A percentile compares a stretch with the other conserved stretches of the same genome.
Evolutionary conservation across 2,888 invertebrate species (phyloP).

Genomic region (Eristalis pertinax): DNA sequence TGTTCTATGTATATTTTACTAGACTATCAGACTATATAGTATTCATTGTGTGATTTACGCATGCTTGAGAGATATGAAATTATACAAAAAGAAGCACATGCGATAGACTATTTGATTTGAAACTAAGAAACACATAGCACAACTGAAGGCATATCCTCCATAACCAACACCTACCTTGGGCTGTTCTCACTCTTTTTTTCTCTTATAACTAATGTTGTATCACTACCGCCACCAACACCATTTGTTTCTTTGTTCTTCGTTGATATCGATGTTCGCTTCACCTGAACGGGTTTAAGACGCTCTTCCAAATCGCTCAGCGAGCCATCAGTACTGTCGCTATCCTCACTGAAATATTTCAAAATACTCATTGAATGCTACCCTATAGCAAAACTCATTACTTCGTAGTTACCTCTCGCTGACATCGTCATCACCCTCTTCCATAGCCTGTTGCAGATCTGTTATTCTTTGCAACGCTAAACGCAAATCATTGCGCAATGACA

Average conservation of each 20-base stretch:
- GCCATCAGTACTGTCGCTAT: conserved; percentile 75
- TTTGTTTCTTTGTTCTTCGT: conserved; percentile 71
- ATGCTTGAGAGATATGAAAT: conserved; percentile 25
- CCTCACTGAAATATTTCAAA: conserved; percentile 41
- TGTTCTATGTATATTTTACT: background rate
- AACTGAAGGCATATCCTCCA: conserved; percentile 19
- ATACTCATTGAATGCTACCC: background rate
- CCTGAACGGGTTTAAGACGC: conserved; percentile 78
- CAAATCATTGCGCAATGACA: conserved; percentile 90
- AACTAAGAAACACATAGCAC: conserved; percentile 23
- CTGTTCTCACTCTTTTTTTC: conserved; percentile 80
- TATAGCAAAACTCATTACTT: background rate
- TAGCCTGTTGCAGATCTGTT: conserved; percentile 94
- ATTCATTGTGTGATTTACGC: background rate
- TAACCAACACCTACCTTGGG: conserved; percentile 79
- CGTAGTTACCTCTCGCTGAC: conserved; percentile 78
- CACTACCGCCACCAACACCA: conserved; percentile 74
- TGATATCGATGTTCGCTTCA: conserved; percentile 76
- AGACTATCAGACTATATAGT: conserved; percentile 21
- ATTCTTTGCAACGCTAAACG: conserved; percentile 94
- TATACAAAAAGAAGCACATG: conserved; percentile 19
- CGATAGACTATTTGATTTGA: conserved; percentile 4
- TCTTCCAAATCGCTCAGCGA: conserved; percentile 80
- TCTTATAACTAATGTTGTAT: conserved; percentile 79
- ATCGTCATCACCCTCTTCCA: conserved; percentile 91